A percentile compares a stretch with the other conserved stretches of the same genome.
Conservation (phyloP, 1,140 invertebrate species). For the Cotesia glomerata region DNA sequence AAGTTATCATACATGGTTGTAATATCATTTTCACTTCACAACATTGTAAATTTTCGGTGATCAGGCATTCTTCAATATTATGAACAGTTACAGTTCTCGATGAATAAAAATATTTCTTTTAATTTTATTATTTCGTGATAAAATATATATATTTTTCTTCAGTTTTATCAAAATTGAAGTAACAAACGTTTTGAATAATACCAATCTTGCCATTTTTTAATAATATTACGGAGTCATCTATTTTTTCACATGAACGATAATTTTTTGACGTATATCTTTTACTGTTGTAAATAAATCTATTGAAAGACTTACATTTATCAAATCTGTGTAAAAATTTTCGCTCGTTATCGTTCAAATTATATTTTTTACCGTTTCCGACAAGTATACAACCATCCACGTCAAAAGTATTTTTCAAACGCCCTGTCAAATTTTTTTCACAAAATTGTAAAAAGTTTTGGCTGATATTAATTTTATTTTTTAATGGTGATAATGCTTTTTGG, state of each 20-base stretch:
- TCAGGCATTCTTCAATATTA: neutral
- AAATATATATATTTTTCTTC: constrained; percentile 4
- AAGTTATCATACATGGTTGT: neutral
- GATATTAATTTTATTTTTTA: neutral
- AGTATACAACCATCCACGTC: neutral
- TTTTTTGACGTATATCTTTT: constrained; percentile 2
- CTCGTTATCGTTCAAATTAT: constrained; percentile 1
- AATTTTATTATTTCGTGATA: neutral
- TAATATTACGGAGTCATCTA: constrained; percentile 14
- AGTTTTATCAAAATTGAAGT: neutral
- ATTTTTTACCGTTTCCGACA: constrained; percentile 19
- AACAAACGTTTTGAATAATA: constrained; percentile 19
- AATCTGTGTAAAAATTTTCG: neutral
- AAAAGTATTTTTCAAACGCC: neutral
- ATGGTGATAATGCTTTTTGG: neutral
- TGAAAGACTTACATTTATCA: constrained; percentile 2
- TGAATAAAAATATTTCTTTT: neutral
- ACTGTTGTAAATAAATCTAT: neutral
- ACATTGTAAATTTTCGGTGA: neutral
- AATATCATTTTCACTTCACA: neutral
- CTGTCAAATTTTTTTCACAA: neutral
- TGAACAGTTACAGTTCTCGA: neutral
- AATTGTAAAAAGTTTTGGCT: neutral
- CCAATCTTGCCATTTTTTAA: constrained; percentile 4
- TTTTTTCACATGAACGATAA: neutral